A percentile compares a stretch with the other conserved stretches of the same genome.
Conservation (phyloP, 2,113 vertebrate genomes). For the Australoheros scitulus region DNA sequence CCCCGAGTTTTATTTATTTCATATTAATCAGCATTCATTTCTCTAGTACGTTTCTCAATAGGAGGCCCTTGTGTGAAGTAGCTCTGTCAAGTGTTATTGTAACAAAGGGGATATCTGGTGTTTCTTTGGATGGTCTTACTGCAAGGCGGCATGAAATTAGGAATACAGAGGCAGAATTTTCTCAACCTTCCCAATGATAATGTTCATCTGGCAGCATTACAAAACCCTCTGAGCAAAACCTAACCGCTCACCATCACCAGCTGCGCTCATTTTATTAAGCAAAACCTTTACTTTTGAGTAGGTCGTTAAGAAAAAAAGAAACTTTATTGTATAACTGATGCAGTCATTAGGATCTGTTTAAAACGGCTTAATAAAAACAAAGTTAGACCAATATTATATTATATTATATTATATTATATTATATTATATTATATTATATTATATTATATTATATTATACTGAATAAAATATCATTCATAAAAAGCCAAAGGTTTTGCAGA, state of each 20-base stretch:
- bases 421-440: not conserved
- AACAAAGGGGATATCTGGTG: slow-evolving; percentile 57
- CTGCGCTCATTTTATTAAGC: not conserved
- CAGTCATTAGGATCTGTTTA: not conserved
- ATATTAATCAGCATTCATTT: slow-evolving; percentile 70
- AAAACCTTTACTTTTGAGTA: not conserved
- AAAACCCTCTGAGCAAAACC: not conserved
- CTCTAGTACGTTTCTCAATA: slow-evolving; percentile 56
- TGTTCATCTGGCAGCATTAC: not conserved
- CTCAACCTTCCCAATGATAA: slow-evolving; percentile 18
- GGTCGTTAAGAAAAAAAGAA: not conserved
- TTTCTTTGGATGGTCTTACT: slow-evolving; percentile 51
- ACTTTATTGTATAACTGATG: not conserved
- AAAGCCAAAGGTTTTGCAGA: no score
- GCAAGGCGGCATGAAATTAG: slow-evolving; percentile 49
- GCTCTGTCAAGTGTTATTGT: slow-evolving; percentile 70
- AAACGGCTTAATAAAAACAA: not conserved
- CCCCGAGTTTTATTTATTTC: slow-evolving; percentile 65
- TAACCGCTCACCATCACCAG: not conserved
- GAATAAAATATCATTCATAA: no score
- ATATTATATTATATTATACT: no score
- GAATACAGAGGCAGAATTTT: slow-evolving; percentile 28
- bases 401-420: not conserved
- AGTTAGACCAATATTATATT: not conserved
- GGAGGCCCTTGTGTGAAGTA: slow-evolving; percentile 69